Evolutionary conservation across 2,797 vertebrate genomes (phyloP).

Genomic region (Macroramphosus scolopax): DNA sequence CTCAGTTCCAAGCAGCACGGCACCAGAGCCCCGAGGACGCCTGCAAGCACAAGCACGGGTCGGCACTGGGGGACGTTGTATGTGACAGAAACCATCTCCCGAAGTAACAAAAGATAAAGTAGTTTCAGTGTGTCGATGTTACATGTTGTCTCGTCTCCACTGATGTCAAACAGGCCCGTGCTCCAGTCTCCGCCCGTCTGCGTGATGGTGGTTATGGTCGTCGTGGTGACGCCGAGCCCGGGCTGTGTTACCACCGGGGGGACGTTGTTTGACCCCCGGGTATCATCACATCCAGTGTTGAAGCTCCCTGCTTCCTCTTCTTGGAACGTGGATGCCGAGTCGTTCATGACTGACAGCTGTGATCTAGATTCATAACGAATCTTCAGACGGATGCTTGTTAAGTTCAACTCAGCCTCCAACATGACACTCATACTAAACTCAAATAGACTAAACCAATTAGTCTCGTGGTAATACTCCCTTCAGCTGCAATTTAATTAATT

Average conservation of each 20-base stretch:
- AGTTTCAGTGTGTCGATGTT: constrained; percentile 41
- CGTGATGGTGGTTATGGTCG: constrained; percentile 76
- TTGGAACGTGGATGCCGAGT: constrained; percentile 9
- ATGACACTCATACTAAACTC: not conserved
- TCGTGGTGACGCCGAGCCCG: constrained; percentile 70
- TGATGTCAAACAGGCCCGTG: constrained; percentile 79
- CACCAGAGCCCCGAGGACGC: constrained; percentile 75
- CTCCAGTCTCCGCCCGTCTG: constrained; percentile 82
- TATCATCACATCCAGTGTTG: constrained; percentile 28
- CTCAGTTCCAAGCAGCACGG: constrained; percentile 82
- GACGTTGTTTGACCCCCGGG: constrained; percentile 16
- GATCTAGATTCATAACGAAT: constrained; percentile 38
- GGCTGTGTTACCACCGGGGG: constrained; percentile 76
- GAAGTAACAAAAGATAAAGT: too few relatives aligned
- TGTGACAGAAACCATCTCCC: not conserved
- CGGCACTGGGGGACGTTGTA: too few relatives aligned
- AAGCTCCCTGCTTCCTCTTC: constrained; percentile 18
- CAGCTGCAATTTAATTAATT: constrained; percentile 7
- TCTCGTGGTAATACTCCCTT: not conserved
- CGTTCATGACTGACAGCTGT: not conserved
- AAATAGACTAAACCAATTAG: too few relatives aligned
- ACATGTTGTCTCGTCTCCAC: constrained; percentile 80
- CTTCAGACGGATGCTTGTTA: not conserved
- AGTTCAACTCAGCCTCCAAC: not conserved
- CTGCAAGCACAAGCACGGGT: constrained; percentile 59